Conservation (phyloP, 1,140 invertebrate genomes). For the Choristoneura fumiferana region DNA sequence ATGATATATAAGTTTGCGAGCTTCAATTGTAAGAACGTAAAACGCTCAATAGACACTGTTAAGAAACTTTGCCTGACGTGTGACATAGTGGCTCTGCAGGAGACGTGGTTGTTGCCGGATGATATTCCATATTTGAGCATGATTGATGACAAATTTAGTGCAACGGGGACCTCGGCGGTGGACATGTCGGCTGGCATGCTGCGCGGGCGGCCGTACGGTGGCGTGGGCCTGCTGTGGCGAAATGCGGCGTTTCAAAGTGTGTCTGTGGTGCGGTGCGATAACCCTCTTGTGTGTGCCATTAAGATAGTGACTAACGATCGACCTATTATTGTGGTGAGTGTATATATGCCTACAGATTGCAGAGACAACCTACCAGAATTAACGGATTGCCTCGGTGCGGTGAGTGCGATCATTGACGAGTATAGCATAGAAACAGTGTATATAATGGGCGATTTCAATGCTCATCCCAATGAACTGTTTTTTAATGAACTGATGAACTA, state of each 20-base stretch:
- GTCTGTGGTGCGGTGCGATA: background rate
- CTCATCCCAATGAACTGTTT: conserved; percentile 4
- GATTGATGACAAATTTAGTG: too few relatives aligned
- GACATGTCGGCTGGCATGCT: background rate
- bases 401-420: background rate
- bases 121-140: too few relatives aligned
- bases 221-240: background rate
- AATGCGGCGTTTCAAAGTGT: background rate
- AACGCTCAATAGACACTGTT: too few relatives aligned
- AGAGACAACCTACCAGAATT: background rate
- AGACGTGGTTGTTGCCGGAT: too few relatives aligned
- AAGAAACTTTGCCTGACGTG: too few relatives aligned
- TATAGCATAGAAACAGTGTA: background rate
- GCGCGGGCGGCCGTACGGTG: background rate
- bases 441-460: conserved; percentile 14
- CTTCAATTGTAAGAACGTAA: too few relatives aligned
- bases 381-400: background rate
- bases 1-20: too few relatives aligned
- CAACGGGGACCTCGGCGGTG: too few relatives aligned
- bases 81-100: too few relatives aligned
- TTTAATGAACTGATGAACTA: background rate
- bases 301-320: background rate
- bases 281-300: background rate
- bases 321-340: background rate
- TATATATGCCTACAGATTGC: conserved; percentile 1